phyloP scores from a whole-genome alignment of 2,113 vertebrate genomes.

The Zosterops pallidus region DNA sequence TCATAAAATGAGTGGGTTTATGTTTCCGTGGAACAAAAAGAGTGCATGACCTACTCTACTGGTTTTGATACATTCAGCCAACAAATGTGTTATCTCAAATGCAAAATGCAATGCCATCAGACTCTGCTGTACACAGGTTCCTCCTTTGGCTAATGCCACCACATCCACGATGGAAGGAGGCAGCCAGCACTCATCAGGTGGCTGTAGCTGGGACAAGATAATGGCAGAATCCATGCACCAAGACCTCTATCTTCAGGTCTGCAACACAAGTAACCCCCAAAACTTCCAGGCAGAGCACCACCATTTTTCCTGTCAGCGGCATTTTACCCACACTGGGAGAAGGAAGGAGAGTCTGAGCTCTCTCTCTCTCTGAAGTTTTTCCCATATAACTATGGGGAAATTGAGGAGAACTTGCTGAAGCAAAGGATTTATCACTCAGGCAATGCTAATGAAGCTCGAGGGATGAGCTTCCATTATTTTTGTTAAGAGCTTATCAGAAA shows the following conservation, averaged over 20 bases:
- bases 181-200: neutral
- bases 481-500: neutral
- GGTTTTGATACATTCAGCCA: neutral
- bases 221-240: neutral
- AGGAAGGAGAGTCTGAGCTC: neutral
- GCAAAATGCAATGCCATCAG: neutral
- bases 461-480: neutral
- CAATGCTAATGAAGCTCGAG: neutral
- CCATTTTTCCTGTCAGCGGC: neutral
- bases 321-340: neutral
- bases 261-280: neutral
- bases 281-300: neutral
- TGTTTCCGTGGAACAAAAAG: accelerated
- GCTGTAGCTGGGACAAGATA: neutral
- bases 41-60: accelerated
- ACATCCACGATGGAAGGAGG: neutral
- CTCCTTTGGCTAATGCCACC: neutral
- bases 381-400: neutral
- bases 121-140: neutral
- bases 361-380: neutral
- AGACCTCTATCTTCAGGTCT: neutral
- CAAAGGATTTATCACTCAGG: neutral
- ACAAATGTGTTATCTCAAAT: neutral
- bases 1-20: neutral
- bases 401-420: neutral